A percentile compares a stretch with the other conserved stretches of the same genome.
phyloP scores from a whole-genome alignment of 2,888 invertebrate species.

The Exephanes ischioxanthus region DNA sequence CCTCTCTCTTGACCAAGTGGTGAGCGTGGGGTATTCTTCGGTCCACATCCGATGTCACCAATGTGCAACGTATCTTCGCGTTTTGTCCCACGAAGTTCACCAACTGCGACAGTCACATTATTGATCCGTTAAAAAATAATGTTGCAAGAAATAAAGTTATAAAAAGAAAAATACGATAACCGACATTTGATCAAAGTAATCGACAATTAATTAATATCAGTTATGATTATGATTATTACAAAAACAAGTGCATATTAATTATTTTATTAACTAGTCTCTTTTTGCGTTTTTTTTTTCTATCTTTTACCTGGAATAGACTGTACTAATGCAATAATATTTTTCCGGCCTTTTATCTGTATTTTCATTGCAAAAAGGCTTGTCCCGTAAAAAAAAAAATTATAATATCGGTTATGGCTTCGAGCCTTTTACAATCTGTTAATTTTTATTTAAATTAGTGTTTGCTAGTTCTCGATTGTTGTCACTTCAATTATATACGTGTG shows the following conservation, averaged over 20 bases:
- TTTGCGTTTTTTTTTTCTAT: too few relatives aligned
- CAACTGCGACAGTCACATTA: conserved; percentile 81
- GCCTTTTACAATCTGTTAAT: too few relatives aligned
- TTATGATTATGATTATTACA: not conserved
- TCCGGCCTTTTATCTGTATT: too few relatives aligned
- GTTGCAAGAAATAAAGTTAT: conserved; percentile 8
- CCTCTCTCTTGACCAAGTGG: conserved; percentile 88
- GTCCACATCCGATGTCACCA: conserved; percentile 88
- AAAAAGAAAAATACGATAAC: not conserved
- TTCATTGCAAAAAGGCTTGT: too few relatives aligned
- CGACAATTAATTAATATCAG: conserved; percentile 18
- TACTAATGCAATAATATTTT: too few relatives aligned
- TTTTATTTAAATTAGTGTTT: too few relatives aligned
- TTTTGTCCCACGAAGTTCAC: conserved; percentile 86
- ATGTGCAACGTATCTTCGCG: conserved; percentile 90
- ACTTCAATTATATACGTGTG: too few relatives aligned
- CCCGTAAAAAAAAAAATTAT: too few relatives aligned
- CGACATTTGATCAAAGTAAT: conserved; percentile 7
- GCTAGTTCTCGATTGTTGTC: too few relatives aligned
- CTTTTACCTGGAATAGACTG: too few relatives aligned
- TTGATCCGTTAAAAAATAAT: not conserved
- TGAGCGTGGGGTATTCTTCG: conserved; percentile 89
- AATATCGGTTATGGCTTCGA: too few relatives aligned
- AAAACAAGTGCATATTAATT: not conserved
- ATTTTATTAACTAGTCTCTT: too few relatives aligned